These are phyloP conservation scores for Erynnis tages DNA, from an alignment of 2,888 invertebrate genomes.

Conservation along the genomic window DNA sequence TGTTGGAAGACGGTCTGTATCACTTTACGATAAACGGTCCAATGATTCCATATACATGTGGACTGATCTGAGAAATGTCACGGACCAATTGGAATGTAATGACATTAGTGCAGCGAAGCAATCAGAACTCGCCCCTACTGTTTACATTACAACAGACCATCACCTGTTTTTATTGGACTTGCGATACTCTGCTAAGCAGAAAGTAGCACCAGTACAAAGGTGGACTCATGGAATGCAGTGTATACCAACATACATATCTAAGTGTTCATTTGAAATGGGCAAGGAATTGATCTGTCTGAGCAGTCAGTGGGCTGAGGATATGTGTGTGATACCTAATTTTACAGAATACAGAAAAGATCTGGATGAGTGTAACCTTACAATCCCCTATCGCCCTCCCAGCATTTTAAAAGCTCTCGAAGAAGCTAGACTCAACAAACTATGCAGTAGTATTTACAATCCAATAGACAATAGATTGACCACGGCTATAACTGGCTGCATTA, in stretches of 20 bases:
- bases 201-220: constrained; percentile 62
- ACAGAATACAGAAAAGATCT: constrained; percentile 39
- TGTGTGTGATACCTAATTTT: constrained; percentile 58
- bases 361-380: constrained; percentile 45
- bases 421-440: constrained; percentile 53
- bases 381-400: constrained; percentile 66
- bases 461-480: constrained; percentile 55
- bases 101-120: constrained; percentile 55
- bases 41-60: constrained; percentile 48
- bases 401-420: constrained; percentile 52
- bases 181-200: constrained; percentile 45
- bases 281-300: constrained; percentile 61
- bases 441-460: constrained; percentile 55
- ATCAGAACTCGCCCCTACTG: constrained; percentile 34
- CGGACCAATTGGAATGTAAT: constrained; percentile 56
- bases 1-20: constrained; percentile 50
- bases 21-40: constrained; percentile 66
- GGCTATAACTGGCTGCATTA: constrained; percentile 53
- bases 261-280: constrained; percentile 55
- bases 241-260: constrained; percentile 66
- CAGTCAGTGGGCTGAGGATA: constrained; percentile 72
- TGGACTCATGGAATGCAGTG: constrained; percentile 82
- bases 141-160: constrained; percentile 65
- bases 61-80: constrained; percentile 47
- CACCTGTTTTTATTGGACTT: constrained; percentile 64